A percentile compares a stretch with the other conserved stretches of the same genome.
phyloP scores from a whole-genome alignment of 1,140 invertebrate species.

The Ceratina australensis region DNA sequence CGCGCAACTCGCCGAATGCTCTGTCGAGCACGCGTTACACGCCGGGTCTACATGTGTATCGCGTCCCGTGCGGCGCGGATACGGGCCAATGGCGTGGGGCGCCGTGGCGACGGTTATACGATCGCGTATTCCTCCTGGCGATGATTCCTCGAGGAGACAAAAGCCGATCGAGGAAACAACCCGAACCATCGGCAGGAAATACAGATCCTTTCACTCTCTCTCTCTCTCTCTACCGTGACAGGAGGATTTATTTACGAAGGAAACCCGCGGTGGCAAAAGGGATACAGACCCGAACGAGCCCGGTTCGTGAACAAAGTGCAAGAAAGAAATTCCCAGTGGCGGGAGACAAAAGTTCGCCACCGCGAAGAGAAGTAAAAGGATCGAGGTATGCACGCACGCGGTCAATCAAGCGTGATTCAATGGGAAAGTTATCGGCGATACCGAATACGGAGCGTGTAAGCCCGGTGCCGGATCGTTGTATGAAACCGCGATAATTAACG shows the following conservation, averaged over 20 bases:
- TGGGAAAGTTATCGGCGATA: constrained; percentile 34
- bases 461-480: constrained; percentile 29
- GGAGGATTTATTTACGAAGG: constrained; percentile 25
- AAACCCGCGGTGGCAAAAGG: background rate
- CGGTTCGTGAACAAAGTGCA: constrained; percentile 7
- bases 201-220: no score
- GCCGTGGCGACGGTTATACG: constrained; percentile 57
- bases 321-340: background rate
- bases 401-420: constrained; percentile 23
- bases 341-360: constrained; percentile 2
- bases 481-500: constrained; percentile 48
- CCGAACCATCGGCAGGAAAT: background rate
- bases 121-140: constrained; percentile 53
- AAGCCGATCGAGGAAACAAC: constrained; percentile 24
- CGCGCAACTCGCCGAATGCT: constrained; percentile 46
- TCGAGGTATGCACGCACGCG: background rate
- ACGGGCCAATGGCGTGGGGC: constrained; percentile 59
- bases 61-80: constrained; percentile 54
- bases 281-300: background rate
- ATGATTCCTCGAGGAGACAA: constrained; percentile 43
- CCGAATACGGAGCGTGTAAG: constrained; percentile 16
- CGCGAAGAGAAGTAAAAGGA: background rate
- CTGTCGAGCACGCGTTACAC: constrained; percentile 63
- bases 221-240: background rate
- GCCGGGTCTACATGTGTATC: constrained; percentile 62